Evolutionary conservation across 1,140 invertebrate species (phyloP).

Genomic region (Matsumurasca onukii): DNA sequence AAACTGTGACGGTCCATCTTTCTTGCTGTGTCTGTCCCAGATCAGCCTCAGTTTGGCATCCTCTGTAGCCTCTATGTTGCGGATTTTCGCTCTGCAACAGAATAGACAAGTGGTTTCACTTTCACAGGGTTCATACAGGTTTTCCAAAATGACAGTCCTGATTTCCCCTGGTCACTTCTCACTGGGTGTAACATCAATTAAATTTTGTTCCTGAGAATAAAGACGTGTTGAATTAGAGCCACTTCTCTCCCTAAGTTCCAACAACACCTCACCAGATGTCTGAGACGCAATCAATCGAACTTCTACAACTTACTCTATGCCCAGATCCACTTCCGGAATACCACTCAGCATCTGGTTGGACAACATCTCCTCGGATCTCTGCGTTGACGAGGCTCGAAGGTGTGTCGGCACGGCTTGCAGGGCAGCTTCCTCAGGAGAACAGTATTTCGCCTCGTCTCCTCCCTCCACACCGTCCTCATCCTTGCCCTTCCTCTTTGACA

Average conservation of each 20-base stretch:
- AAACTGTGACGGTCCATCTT: slow-evolving; percentile 93
- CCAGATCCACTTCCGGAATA: slow-evolving; percentile 99
- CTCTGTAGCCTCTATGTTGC: slow-evolving; percentile 97
- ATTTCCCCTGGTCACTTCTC: too few species aligned
- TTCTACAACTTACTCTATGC: slow-evolving; percentile 92
- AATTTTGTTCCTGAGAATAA: too few species aligned
- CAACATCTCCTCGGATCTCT: slow-evolving; percentile 93
- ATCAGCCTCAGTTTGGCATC: slow-evolving; percentile 92
- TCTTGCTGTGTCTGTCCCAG: slow-evolving; percentile 85
- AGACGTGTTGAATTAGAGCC: too few species aligned
- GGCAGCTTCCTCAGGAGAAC: slow-evolving; percentile 84
- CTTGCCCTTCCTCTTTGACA: slow-evolving; percentile 81
- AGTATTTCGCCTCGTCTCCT: slow-evolving; percentile 61
- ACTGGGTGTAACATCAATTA: too few species aligned
- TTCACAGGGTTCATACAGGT: too few species aligned
- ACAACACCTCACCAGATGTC: too few species aligned
- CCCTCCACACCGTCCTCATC: slow-evolving; percentile 46
- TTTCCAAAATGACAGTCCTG: too few species aligned
- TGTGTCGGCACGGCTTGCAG: slow-evolving; percentile 84
- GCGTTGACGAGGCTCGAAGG: slow-evolving; percentile 75
- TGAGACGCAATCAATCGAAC: too few species aligned
- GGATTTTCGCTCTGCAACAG: slow-evolving; percentile 80
- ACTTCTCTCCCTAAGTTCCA: too few species aligned
- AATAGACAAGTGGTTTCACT: too few species aligned
- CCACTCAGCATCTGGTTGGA: slow-evolving; percentile 99